Evolutionary conservation across 2,888 invertebrate genomes (phyloP).

Genomic region (Fragum fragum): DNA sequence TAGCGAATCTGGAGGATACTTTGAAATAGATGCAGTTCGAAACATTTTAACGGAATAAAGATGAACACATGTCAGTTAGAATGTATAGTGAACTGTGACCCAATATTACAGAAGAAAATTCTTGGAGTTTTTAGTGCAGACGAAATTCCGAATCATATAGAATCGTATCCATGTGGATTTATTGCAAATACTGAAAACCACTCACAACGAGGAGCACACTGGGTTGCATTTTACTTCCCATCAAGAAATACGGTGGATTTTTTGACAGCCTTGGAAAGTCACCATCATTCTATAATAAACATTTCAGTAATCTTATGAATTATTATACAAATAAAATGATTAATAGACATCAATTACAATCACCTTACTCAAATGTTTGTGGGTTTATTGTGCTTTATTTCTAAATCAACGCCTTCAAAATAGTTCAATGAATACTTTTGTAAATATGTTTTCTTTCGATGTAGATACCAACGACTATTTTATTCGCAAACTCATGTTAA

Average conservation of each 20-base stretch:
- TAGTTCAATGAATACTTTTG: no score
- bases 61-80: conserved; percentile 47
- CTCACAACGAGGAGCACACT: conserved; percentile 32
- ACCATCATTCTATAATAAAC: conserved; percentile 8
- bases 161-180: background rate
- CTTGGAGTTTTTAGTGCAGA: conserved; percentile 13
- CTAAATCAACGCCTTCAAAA: no score
- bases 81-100: conserved; percentile 34
- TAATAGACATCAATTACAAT: no score
- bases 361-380: no score
- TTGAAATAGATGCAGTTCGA: conserved; percentile 48
- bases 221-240: conserved; percentile 32
- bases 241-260: conserved; percentile 26
- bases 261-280: conserved; percentile 50
- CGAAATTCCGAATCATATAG: conserved; percentile 3
- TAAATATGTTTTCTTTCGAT: no score
- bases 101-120: conserved; percentile 6
- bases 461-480: no score
- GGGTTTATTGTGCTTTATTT: no score
- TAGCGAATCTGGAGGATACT: conserved; percentile 44
- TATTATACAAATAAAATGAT: background rate
- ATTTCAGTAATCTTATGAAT: background rate
- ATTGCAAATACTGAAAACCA: conserved; percentile 33
- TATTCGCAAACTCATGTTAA: no score
- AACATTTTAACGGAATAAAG: conserved; percentile 33